Conservation (phyloP, 2,888 invertebrate species). For the Calameuta idolon region DNA sequence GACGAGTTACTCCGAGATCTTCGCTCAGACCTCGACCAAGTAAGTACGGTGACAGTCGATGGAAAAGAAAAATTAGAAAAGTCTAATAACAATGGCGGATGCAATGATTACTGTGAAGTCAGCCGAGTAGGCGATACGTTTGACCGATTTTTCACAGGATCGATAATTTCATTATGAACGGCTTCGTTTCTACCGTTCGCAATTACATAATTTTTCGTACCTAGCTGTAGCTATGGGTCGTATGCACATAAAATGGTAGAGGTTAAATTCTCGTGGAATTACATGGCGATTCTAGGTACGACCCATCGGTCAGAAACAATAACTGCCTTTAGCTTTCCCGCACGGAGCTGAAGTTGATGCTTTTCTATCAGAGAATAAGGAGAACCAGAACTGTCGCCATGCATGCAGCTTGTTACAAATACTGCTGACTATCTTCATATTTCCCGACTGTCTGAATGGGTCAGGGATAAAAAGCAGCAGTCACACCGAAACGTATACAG, state of each 20-base stretch:
- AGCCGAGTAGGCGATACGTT: not conserved
- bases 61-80: not conserved
- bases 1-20: not conserved
- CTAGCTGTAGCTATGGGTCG: not conserved
- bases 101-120: not conserved
- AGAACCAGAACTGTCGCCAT: not conserved
- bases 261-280: not conserved
- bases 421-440: not conserved
- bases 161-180: not conserved
- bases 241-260: not conserved
- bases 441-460: not conserved
- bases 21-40: not conserved
- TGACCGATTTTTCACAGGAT: not conserved
- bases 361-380: not conserved
- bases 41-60: not conserved
- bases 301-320: constrained; percentile 43
- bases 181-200: constrained; percentile 36
- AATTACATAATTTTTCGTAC: constrained; percentile 52
- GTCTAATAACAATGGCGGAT: not conserved
- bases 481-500: not conserved
- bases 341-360: not conserved
- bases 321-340: constrained; percentile 23
- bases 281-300: constrained; percentile 40
- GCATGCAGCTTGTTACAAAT: not conserved
- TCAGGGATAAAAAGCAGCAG: not conserved